Conservation (phyloP, 2,888 invertebrate genomes). For the Rhopalosiphum nymphaeae region DNA sequence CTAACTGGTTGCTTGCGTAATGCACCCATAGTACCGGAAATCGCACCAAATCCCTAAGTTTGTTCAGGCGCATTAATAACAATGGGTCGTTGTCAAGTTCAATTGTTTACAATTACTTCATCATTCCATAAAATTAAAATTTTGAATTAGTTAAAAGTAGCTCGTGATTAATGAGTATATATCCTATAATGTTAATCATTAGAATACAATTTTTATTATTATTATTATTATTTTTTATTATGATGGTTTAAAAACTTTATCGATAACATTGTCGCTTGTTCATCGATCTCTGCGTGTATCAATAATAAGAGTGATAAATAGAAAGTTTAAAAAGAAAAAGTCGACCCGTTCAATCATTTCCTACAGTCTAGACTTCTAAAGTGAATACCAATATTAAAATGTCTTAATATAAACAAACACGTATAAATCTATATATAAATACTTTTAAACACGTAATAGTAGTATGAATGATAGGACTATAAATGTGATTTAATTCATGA, state of each 20-base stretch:
- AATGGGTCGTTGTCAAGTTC: conserved; percentile 47
- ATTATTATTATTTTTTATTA: background rate
- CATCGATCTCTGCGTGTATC: background rate
- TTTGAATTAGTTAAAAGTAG: background rate
- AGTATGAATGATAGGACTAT: background rate
- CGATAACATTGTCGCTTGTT: background rate
- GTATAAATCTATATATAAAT: background rate
- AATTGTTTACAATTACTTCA: background rate
- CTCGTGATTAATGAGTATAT: background rate
- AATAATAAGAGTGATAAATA: background rate
- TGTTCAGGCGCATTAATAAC: background rate
- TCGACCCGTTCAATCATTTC: background rate
- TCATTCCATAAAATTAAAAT: background rate
- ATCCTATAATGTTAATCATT: background rate
- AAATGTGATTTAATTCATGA: background rate
- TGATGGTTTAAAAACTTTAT: background rate
- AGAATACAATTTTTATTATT: background rate
- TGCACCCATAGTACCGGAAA: conserved; percentile 47
- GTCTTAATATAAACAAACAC: background rate
- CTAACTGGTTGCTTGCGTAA: conserved; percentile 55
- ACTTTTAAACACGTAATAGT: background rate
- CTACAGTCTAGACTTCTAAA: no score
- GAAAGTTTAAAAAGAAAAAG: conserved; percentile 53
- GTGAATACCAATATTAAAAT: background rate
- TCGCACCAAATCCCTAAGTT: conserved; percentile 29